These are phyloP conservation scores for Chydorus sphaericus DNA, from an alignment of 2,888 invertebrate genomes.

Conservation along the genomic window DNA sequence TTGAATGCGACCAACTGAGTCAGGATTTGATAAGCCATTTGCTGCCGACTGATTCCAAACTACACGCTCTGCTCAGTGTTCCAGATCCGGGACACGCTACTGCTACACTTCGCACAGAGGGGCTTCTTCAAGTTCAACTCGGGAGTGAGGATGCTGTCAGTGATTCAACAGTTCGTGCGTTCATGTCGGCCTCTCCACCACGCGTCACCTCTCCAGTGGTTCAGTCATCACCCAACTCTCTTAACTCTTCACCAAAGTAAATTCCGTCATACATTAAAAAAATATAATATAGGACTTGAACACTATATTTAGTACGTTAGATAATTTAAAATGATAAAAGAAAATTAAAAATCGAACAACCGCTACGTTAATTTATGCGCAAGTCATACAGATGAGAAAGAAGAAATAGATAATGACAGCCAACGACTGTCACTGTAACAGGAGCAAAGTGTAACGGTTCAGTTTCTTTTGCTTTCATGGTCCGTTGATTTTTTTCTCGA, in stretches of 20 bases:
- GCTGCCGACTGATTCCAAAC: constrained; percentile 37
- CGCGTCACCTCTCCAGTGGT: background rate
- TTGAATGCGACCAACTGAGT: constrained; percentile 56
- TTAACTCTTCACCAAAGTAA: constrained; percentile 1
- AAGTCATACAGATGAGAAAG: too few relatives aligned
- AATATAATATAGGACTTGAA: background rate
- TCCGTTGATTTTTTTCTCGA: background rate
- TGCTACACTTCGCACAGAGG: background rate
- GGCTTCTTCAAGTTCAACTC: background rate
- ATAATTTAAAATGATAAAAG: too few relatives aligned
- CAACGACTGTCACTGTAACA: too few relatives aligned
- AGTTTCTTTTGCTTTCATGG: too few relatives aligned
- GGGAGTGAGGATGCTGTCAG: too few relatives aligned
- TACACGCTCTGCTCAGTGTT: constrained; percentile 44
- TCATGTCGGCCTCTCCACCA: too few relatives aligned
- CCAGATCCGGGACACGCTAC: background rate
- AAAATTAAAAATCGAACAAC: too few relatives aligned
- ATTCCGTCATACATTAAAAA: background rate
- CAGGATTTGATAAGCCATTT: constrained; percentile 32
- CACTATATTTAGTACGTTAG: too few relatives aligned
- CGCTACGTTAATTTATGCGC: too few relatives aligned
- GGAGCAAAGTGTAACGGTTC: background rate
- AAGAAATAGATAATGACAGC: too few relatives aligned
- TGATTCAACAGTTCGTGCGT: too few relatives aligned
- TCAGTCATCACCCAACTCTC: too few relatives aligned